Conservation (phyloP, 2,888 invertebrate genomes). For the Automeris io region DNA sequence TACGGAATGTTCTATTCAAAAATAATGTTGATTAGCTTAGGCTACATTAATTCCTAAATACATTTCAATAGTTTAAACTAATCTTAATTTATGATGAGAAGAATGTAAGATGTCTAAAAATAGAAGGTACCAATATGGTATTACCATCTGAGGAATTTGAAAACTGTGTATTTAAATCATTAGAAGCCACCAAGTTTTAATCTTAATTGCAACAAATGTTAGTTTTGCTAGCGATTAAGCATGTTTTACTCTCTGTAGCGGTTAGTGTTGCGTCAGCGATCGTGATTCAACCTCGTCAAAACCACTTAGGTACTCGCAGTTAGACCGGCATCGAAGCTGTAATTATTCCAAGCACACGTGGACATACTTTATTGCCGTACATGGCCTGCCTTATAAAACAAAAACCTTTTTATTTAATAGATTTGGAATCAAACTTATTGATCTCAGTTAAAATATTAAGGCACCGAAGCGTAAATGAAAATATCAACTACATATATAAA, state of each 20-base stretch:
- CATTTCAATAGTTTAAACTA: no score
- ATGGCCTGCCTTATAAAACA: slow-evolving; percentile 55
- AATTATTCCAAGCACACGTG: slow-evolving; percentile 72
- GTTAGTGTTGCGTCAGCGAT: slow-evolving; percentile 45
- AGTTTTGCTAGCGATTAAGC: slow-evolving; percentile 28
- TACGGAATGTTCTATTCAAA: no score
- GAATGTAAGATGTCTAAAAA: no score
- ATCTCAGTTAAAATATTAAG: slow-evolving; percentile 16
- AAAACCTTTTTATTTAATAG: slow-evolving; percentile 61
- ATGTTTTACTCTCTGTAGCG: slow-evolving; percentile 32
- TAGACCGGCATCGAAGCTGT: slow-evolving; percentile 35
- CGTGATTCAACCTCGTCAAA: slow-evolving; percentile 56
- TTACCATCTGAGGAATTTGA: no score
- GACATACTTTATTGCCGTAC: slow-evolving; percentile 56
- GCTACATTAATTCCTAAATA: no score
- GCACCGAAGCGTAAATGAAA: not conserved
- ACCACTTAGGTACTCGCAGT: slow-evolving; percentile 37
- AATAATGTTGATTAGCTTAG: no score
- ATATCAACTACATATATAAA: not conserved
- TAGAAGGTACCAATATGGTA: no score
- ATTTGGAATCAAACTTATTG: slow-evolving; percentile 53
- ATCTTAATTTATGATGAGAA: no score
- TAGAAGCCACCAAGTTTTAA: not conserved
- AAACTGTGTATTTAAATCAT: not conserved
- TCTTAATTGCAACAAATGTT: not conserved